Base-by-base conservation (phyloP, 1,140 invertebrate species). In the Brevipalpus yothersi region DNA sequence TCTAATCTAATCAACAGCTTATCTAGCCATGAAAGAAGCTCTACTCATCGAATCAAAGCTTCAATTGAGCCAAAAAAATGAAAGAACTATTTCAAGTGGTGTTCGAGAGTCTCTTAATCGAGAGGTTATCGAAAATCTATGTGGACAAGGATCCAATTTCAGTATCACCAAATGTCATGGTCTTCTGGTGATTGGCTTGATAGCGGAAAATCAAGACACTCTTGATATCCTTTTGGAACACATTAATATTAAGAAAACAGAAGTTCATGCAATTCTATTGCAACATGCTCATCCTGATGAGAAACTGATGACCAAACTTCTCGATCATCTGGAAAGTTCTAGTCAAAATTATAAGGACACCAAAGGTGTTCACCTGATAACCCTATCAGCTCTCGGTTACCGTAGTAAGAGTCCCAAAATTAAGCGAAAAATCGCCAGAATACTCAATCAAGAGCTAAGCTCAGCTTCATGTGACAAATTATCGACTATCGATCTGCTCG, bases 401-500 rank as follows among this genome's bases (percentile, higher is more conserved):
- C n/a, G 21, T 10, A 19, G n/a, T 10, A 19, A 51, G 2, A 51
- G n/a, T 51, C 9, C 11, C 7, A 23, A 11, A 42, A 23, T 42
- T 8, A 39, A 42, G n/a, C n/a, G 23, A 13, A 13, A 11, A 31
- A 31, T 56, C 23, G 17, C 41, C 1, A 42, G 39, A 15, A 9
- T 56, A 13, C n/a, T 56, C 8, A 41, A 31, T 19, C 21, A 42
- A 31, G 54, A 56, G 10, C 23, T 56, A 2, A 15, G 19, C 4
- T 51, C 49, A 17, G n/a, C n/a, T 8, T 19, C n/a, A 51, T 51
- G 49, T 17, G 49, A 51, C 17, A 5, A n/a, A 13, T 17, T 51
- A 9, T 51, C n/a, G 19, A 56, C 41, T 39, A 19, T 62, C 1
- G 61, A 64, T 39, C 5, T 64, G 23, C 41, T 64, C 10, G 63